Conservation (phyloP, 2,888 invertebrate species). For the Panopea generosa region DNA sequence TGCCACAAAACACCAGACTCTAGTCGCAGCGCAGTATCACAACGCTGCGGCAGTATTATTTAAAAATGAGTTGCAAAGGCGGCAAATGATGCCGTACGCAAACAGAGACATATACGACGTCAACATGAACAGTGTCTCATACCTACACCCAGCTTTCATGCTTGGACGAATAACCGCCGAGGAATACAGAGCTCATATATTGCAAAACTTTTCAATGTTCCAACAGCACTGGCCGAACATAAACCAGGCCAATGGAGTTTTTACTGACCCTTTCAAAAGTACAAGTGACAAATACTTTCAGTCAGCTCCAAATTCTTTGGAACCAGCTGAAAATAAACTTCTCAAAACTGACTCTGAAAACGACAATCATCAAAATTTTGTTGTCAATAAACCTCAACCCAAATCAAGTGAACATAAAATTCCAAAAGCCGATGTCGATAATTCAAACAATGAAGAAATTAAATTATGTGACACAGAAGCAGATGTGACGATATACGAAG, state of each 20-base stretch:
- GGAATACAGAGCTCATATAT: conserved; percentile 76
- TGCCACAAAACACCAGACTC: conserved; percentile 17
- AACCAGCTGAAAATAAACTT: conserved; percentile 8
- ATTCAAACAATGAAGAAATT: not conserved
- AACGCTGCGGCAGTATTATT: conserved; percentile 35
- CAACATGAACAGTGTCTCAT: conserved; percentile 61
- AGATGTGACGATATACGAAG: too few species aligned
- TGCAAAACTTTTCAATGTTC: conserved; percentile 72
- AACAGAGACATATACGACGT: conserved; percentile 57
- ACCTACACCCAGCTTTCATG: conserved; percentile 80
- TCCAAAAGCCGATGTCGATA: not conserved
- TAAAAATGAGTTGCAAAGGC: conserved; percentile 39
- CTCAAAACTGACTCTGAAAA: not conserved
- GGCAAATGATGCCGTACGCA: conserved; percentile 36
- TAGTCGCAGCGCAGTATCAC: conserved; percentile 52
- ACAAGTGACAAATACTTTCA: not conserved
- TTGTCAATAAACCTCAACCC: too few species aligned
- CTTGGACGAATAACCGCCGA: conserved; percentile 67
- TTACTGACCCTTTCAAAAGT: too few species aligned
- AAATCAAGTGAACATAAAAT: too few species aligned
- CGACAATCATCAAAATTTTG: not conserved
- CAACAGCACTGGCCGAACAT: conserved; percentile 60
- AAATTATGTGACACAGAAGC: too few species aligned
- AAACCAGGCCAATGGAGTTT: conserved; percentile 11
- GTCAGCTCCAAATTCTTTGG: not conserved